Base-by-base conservation (phyloP, 2,888 invertebrate species). In the Hoplodrina ambigua region DNA sequence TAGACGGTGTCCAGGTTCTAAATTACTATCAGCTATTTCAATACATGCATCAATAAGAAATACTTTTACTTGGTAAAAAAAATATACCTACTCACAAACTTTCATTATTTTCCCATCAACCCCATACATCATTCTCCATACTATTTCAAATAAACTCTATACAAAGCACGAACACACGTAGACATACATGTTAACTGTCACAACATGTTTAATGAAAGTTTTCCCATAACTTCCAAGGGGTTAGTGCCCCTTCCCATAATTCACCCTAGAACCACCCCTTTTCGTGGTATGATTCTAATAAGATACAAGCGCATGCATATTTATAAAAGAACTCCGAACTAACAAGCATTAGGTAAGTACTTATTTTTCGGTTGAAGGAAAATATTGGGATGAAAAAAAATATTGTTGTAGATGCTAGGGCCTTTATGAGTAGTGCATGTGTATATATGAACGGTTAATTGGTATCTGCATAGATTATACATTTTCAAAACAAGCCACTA, bases 201-300 rank as follows among this genome's bases (percentile, higher is more conserved):
- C 85, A 89, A 85, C 88, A 88, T 90, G 90, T 90, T 89, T 86
- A 85, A 82, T 81, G 84, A 87, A 88, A 90, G 87, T 88, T 88
- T 87, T 89, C 83, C 87, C 84, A 85, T 86, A 82, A 80, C 84
- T 85, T 85, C 83, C 80, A 80, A 77, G 81, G 82, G 90, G 90
- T 91, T 91, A 88, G 82, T 86, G 88, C 87, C 90, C 86, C 84
- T 81, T 80, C 84, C 71, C 85, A 89, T 90, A 88, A 87, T 82
- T 88, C 88, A 89, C 89, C 87, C 88, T 83, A 75, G 82, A 78
- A 66, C 87, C 87, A 82, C 86, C 87, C 87, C 85, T 85, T 86
- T 85, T 64, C 85, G 86, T 88, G 71, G 89, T 88, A 89, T 87
- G 88, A 84, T 72, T 80, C 78, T 77, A 77, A 80, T 80, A 80